Evolutionary conservation across 2,113 vertebrate species (phyloP).

Genomic region (Perccottus glenii): DNA sequence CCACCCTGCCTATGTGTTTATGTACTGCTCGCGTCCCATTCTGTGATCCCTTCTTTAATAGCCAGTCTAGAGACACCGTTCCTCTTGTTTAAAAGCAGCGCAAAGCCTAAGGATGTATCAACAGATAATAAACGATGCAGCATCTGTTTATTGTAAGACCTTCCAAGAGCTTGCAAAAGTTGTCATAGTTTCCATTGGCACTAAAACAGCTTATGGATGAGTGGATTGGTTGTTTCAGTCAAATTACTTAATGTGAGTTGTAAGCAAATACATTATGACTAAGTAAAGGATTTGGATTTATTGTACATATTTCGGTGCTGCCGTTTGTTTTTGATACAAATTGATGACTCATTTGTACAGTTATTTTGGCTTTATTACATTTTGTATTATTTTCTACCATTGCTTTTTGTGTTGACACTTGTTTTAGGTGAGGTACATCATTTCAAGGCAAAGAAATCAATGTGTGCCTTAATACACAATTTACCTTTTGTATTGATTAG

Average conservation of each 20-base stretch:
- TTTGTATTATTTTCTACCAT: no score
- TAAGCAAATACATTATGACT: no score
- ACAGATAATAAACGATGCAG: constrained; percentile 65
- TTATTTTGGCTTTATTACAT: not conserved
- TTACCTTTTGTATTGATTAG: constrained; percentile 14
- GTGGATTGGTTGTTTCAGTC: not conserved
- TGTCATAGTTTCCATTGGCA: constrained; percentile 10
- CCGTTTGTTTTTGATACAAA: no score
- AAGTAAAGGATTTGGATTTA: no score
- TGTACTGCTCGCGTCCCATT: constrained; percentile 68
- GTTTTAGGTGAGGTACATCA: not conserved
- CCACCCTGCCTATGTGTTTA: constrained; percentile 77
- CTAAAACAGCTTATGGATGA: not conserved
- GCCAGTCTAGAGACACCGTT: constrained; percentile 57
- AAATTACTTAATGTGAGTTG: no score
- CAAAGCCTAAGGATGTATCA: constrained; percentile 53
- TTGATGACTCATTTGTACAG: not conserved
- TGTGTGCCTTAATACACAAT: constrained; percentile 6
- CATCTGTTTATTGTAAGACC: constrained; percentile 60
- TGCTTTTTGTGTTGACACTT: no score
- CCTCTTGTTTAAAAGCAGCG: constrained; percentile 53
- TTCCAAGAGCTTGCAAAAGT: constrained; percentile 44
- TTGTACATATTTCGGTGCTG: no score
- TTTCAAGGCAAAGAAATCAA: constrained; percentile 5
- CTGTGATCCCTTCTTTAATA: constrained; percentile 74